Base-by-base conservation (phyloP, 2,888 invertebrate genomes). In the Dromius quadrimaculatus region DNA sequence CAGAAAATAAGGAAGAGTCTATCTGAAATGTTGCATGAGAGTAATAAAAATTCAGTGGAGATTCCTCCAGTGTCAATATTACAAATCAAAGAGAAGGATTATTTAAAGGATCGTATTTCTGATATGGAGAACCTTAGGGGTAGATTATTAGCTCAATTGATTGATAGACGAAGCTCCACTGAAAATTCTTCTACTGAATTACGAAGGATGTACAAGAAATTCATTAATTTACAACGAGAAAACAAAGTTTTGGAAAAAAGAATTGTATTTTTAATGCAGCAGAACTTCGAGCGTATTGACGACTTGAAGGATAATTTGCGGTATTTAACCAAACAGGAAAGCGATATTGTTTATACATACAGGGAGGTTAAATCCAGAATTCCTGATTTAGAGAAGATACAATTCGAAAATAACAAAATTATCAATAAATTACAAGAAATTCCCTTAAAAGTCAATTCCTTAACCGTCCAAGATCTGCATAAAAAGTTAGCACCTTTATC, bases 241-340 rank as follows among this genome's bases (percentile, higher is more conserved):
- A 54, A 15, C 15, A 54, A 28, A 54, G 2, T 8, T 8, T 11
- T 54, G 28, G 50, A 54, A 28, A 28, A 23, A 54, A 4, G 50
- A 5, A 54, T 54, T 15, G 28, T 54, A 0, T 32, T 28, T 54
- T 13, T 54, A 28, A 54, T 54, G 50, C 50, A 54, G 17, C 28
- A 54, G 6, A 54, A 54, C n/a, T 54, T 54, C 15, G 50, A 54
- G 28, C 2, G 28, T 13, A 54, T 54, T 13, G 50, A 54, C 9
- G 50, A 54, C 13, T 23, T 28, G 1, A 54, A 23, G 28, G 50
- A 54, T 9, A 54, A 54, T 28, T 28, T 54, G 8, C 28, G 50
- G 2, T 32, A 15, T 15, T 15, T 54, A 13, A 54, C 50, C 11
- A 54, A 54, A 15, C 50, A 54, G 15, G 50, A 54, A 54, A 23